These are phyloP conservation scores for Atlantisia rogersi DNA, from an alignment of 2,113 vertebrate species.

Conservation along the genomic window DNA sequence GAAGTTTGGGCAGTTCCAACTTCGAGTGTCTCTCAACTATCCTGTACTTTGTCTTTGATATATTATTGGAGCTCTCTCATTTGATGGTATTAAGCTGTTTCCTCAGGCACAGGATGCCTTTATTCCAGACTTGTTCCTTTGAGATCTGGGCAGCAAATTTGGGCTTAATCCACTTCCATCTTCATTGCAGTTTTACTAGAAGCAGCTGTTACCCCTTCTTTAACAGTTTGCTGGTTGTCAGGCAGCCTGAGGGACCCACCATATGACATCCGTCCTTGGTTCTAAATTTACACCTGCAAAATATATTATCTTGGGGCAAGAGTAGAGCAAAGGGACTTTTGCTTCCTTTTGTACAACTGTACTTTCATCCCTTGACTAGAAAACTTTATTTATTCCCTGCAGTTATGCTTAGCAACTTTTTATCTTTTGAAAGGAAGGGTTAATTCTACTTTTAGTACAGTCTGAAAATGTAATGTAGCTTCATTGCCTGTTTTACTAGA, in stretches of 20 bases:
- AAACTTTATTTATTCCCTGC: not conserved
- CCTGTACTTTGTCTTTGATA: slow-evolving; percentile 20
- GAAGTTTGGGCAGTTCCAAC: not conserved
- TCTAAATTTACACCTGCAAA: slow-evolving; percentile 28
- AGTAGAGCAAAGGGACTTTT: not conserved
- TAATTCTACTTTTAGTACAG: not conserved
- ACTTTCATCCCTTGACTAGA: not conserved
- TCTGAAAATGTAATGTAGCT: not conserved
- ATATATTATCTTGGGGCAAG: slow-evolving; percentile 42
- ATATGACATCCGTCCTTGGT: slow-evolving; percentile 28
- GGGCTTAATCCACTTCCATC: slow-evolving; percentile 45
- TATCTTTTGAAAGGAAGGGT: not conserved
- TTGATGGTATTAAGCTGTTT: slow-evolving; percentile 30
- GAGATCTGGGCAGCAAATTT: slow-evolving; percentile 19
- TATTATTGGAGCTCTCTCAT: not conserved
- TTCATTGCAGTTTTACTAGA: slow-evolving; percentile 27
- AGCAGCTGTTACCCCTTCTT: slow-evolving; percentile 35
- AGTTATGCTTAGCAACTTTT: not conserved
- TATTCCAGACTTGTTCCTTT: slow-evolving; percentile 32
- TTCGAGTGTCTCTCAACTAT: not conserved
- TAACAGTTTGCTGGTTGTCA: slow-evolving; percentile 15
- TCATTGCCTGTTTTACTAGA: not conserved
- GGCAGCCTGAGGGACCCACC: slow-evolving; percentile 8
- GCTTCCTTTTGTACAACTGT: not conserved
- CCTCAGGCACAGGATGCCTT: slow-evolving; percentile 38